Conservation (phyloP, 1,140 invertebrate genomes). For the Chymomyza costata region DNA sequence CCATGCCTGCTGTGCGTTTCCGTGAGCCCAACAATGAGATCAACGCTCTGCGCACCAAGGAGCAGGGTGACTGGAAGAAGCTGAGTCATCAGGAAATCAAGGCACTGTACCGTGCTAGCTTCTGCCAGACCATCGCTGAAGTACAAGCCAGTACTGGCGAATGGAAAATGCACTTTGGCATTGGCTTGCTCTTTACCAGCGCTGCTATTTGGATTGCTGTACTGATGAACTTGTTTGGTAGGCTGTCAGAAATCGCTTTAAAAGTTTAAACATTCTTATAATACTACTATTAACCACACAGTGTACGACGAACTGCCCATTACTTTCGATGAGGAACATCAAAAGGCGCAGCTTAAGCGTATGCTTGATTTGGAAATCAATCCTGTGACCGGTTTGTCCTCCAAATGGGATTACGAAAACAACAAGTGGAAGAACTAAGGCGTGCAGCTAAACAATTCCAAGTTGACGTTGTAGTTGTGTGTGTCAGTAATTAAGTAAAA, state of each 20-base stretch:
- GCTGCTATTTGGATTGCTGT: conserved; percentile 83
- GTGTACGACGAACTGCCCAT: conserved; percentile 85
- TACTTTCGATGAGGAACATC: conserved; percentile 84
- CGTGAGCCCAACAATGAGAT: conserved; percentile 80
- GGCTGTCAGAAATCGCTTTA: conserved; percentile 50
- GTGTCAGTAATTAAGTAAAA: conserved; percentile 58
- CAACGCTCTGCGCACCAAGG: conserved; percentile 88
- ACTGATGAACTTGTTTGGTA: conserved; percentile 84
- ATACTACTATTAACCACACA: conserved; percentile 74
- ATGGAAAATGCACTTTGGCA: conserved; percentile 88
- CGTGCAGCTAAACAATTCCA: conserved; percentile 23
- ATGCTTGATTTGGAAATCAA: conserved; percentile 88
- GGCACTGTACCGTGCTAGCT: conserved; percentile 91
- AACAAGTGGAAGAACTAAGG: conserved; percentile 80
- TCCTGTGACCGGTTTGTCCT: conserved; percentile 84
- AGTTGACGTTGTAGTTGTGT: conserved; percentile 58
- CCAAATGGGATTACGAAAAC: conserved; percentile 84
- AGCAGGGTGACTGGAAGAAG: conserved; percentile 96
- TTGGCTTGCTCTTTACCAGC: conserved; percentile 77
- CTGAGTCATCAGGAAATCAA: conserved; percentile 94
- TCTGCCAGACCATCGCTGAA: conserved; percentile 95
- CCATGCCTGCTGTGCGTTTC: conserved; percentile 94
- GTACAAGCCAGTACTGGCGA: conserved; percentile 90
- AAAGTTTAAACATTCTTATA: background rate
- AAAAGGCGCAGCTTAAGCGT: conserved; percentile 85